Evolutionary conservation across 1,140 invertebrate genomes (phyloP), one percentile per base, ranked within the genome.

Genomic region (Anoplophora glabripennis): DNA sequence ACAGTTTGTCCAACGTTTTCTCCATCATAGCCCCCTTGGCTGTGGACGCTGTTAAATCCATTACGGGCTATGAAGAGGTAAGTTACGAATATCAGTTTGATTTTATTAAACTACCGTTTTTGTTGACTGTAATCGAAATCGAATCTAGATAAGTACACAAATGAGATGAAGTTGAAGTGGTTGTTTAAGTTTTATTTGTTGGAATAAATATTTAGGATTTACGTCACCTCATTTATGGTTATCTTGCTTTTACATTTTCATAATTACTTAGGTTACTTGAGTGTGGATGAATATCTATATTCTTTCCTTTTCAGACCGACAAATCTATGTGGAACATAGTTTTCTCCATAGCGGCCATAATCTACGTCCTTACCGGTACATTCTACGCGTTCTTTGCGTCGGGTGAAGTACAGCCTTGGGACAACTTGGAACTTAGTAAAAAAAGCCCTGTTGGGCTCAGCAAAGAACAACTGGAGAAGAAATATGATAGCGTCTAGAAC

Each of bases 1-100:
- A 91, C 71, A 84, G 86, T 14, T 72, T 83, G 21, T 83, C 87
- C 0, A 90, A 89, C 53, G 65, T 87, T 1, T 80, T 84, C n/a
- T 85, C 84, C 0, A 88, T 89, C 42, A 68, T 87, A 12, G 86
- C 84, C 11, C 89, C 89, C 0, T 68, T 84, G 3, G 73, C 38
- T 3, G 38, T 41, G 1, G 44, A 46, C 17, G 44, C 21, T 9
- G n/a, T 46, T 12, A 46, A 18, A 9, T 14, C 17, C 11, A n/a
- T 46, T 4, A 40, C 38, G 2, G 44, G 44, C 2, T 46, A 46
- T 12, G 44, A 46, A 28, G 44, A 46, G 44, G 44, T 46, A 46
- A 28, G n/a, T 18, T 46, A 11, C 10, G 7, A 45, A 15, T 45
- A 28, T 28, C 2, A n/a, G n/a, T n/a, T 28, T 28, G 3, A 28